A percentile compares a stretch with the other conserved stretches of the same genome.
Conservation (phyloP, 2,797 vertebrate genomes). For the Galagoides demidoff region DNA sequence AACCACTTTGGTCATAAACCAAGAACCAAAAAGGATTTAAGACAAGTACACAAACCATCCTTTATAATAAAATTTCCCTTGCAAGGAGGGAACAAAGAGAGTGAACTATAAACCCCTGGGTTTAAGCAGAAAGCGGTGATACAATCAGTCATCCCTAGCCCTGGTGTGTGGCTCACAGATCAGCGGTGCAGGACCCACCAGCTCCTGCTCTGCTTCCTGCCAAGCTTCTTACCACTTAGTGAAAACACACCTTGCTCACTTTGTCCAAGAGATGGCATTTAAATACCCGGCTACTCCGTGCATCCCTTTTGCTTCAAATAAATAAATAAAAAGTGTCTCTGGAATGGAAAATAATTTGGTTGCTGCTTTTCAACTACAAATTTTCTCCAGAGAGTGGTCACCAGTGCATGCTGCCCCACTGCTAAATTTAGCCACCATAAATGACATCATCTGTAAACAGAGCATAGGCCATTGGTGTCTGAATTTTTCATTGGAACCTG, state of each 20-base stretch:
- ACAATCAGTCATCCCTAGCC: neutral
- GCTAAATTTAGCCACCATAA: conserved; percentile 52
- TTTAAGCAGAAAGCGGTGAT: neutral
- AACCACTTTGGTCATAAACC: conserved; percentile 62
- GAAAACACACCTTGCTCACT: neutral
- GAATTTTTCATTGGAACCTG: too few relatives aligned
- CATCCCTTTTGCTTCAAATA: conserved; percentile 1
- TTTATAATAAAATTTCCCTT: conserved; percentile 59
- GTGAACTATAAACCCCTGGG: neutral
- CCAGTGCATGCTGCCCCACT: neutral
- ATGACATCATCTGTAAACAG: conserved; percentile 24
- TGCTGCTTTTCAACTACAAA: conserved; percentile 27
- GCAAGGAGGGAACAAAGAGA: conserved; percentile 30
- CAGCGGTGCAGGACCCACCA: rapidly evolving
- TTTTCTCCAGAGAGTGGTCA: conserved; percentile 52
- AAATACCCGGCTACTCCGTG: neutral
- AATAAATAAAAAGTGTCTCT: conserved; percentile 5
- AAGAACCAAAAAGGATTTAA: conserved; percentile 72
- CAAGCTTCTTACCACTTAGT: neutral
- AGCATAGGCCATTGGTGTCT: neutral
- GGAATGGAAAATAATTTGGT: conserved; percentile 61
- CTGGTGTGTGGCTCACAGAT: neutral
- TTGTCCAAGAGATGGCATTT: neutral
- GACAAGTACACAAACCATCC: conserved; percentile 65
- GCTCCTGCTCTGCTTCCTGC: neutral